Evolutionary conservation across 1,140 invertebrate genomes (phyloP).

Genomic region (Megalonaias nervosa): DNA sequence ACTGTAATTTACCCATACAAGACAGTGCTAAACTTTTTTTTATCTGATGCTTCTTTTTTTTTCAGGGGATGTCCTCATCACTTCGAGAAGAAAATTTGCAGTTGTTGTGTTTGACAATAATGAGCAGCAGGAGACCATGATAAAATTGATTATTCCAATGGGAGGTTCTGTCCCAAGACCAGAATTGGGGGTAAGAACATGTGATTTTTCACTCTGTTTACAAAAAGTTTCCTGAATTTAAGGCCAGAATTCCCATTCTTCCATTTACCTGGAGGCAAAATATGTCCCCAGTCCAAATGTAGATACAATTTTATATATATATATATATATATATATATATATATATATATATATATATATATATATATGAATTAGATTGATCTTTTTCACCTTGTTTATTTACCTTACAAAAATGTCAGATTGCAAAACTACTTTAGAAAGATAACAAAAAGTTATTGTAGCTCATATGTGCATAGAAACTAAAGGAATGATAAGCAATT

Average conservation of each 20-base stretch:
- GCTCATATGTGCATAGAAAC: too few relatives aligned
- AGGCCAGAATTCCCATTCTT: background rate
- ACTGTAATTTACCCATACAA: too few relatives aligned
- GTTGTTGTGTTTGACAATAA: conserved; percentile 41
- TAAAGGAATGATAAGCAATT: too few relatives aligned
- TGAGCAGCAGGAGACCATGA: conserved; percentile 39
- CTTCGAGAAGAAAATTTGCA: conserved; percentile 40
- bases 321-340: too few relatives aligned
- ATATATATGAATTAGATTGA: too few relatives aligned
- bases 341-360: too few relatives aligned
- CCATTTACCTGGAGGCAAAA: background rate
- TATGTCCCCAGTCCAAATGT: too few relatives aligned
- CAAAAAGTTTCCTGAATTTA: background rate
- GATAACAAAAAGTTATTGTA: background rate
- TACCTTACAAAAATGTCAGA: too few relatives aligned
- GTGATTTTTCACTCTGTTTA: background rate
- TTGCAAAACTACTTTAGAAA: background rate
- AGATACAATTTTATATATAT: too few relatives aligned
- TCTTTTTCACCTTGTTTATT: background rate
- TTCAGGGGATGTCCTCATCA: conserved; percentile 44
- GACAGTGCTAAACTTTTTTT: too few relatives aligned
- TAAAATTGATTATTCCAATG: conserved; percentile 52
- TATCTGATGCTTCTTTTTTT: background rate
- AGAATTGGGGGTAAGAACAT: conserved; percentile 44
- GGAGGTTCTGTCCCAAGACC: conserved; percentile 57